A percentile compares a stretch with the other conserved stretches of the same genome.
These are phyloP conservation scores for Ericerus pela DNA, from an alignment of 1,140 invertebrate species.

Conservation along the genomic window DNA sequence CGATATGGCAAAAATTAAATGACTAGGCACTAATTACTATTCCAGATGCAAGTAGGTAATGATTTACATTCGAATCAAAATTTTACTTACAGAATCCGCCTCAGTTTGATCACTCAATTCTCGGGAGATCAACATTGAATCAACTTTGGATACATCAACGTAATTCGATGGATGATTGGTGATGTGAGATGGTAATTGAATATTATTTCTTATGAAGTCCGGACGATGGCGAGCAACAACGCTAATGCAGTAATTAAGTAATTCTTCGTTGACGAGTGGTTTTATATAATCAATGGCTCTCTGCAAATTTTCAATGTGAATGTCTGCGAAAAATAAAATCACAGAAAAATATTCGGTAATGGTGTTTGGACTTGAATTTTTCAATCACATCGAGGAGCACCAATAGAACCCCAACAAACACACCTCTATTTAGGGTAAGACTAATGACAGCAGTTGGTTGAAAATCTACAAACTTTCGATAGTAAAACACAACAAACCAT, in stretches of 20 bases:
- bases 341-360: background rate
- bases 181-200: background rate
- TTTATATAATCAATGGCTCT: background rate
- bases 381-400: background rate
- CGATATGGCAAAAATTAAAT: background rate
- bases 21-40: background rate
- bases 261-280: background rate
- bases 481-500: too few relatives aligned
- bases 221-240: background rate
- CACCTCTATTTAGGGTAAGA: background rate
- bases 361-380: background rate
- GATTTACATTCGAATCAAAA: background rate
- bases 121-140: background rate
- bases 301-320: background rate
- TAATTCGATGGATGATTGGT: background rate
- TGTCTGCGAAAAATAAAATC: background rate
- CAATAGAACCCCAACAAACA: background rate
- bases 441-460: background rate
- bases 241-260: background rate
- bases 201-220: background rate
- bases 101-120: background rate
- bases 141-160: background rate
- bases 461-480: too few relatives aligned
- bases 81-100: background rate
- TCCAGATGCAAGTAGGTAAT: background rate